Conservation (phyloP, 2,797 vertebrate genomes). For the Hypotaenidia okinawae region DNA sequence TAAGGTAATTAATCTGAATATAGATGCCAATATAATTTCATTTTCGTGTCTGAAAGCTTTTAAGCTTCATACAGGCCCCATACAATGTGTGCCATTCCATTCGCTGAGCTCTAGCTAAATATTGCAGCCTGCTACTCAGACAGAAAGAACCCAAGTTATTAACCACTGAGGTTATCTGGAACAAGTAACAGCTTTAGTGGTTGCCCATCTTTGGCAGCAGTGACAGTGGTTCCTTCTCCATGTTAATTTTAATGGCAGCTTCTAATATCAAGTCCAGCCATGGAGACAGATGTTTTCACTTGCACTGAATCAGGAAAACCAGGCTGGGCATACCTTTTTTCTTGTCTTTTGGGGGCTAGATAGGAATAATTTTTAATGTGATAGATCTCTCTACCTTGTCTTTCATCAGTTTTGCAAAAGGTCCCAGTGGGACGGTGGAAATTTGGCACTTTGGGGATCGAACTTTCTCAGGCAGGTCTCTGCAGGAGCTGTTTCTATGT, state of each 20-base stretch:
- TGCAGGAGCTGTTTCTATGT: background rate
- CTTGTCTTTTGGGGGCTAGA: background rate
- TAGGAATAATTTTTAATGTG: background rate
- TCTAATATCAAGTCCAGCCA: background rate
- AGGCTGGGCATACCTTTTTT: background rate
- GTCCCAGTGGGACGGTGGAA: background rate
- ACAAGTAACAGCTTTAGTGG: background rate
- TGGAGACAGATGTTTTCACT: background rate
- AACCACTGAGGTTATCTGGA: background rate
- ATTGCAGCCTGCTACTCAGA: constrained; percentile 13
- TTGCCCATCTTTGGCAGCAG: background rate
- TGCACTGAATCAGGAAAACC: background rate
- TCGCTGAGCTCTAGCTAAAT: constrained; percentile 5
- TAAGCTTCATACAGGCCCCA: background rate
- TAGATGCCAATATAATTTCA: constrained; percentile 6
- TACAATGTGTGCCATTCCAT: background rate
- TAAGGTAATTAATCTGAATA: constrained; percentile 40
- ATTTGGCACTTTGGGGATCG: background rate
- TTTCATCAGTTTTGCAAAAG: background rate
- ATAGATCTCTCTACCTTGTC: background rate
- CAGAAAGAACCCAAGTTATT: background rate
- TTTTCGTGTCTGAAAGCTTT: constrained; percentile 20
- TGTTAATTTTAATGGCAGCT: background rate
- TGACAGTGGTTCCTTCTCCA: background rate
- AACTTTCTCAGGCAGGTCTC: background rate